These are phyloP conservation scores for Bimastos eiseni DNA, from an alignment of 2,888 invertebrate species.

Conservation along the genomic window DNA sequence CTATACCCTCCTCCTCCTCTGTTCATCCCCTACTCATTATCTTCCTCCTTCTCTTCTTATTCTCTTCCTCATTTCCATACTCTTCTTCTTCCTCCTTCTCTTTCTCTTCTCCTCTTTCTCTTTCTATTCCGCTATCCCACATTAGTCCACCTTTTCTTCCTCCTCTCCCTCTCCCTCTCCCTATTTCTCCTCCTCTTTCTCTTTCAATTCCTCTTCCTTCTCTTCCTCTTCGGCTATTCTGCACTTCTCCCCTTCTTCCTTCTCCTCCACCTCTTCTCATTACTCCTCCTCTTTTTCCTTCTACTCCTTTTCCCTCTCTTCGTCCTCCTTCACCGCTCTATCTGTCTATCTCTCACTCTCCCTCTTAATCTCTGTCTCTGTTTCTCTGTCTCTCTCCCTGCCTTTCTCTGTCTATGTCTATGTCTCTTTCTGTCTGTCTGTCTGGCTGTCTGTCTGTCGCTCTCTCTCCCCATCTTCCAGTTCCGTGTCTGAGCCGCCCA, in stretches of 20 bases:
- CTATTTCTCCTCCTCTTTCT: neutral
- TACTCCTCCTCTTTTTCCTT: neutral
- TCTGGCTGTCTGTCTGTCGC: too few relatives aligned
- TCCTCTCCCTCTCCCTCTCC: neutral
- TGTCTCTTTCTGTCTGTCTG: too few relatives aligned
- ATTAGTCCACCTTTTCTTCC: neutral
- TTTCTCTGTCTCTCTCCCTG: neutral
- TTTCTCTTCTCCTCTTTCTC: neutral
- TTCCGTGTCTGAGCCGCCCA: neutral
- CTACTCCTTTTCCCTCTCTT: neutral
- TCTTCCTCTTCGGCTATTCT: neutral
- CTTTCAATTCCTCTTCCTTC: neutral
- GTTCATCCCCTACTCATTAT: too few relatives aligned
- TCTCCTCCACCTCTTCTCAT: neutral
- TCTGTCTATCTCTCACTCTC: neutral
- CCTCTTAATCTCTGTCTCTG: neutral
- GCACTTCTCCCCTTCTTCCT: too few relatives aligned
- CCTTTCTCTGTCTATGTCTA: neutral
- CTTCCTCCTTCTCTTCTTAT: neutral
- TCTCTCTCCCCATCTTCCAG: neutral
- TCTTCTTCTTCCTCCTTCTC: neutral
- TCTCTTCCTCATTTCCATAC: neutral
- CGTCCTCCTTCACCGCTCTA: constrained; percentile 36
- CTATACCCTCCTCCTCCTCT: too few relatives aligned
- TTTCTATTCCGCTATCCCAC: neutral